A percentile compares a stretch with the other conserved stretches of the same genome.
Conservation (phyloP, 2,797 vertebrate species). For the Agapornis canus region DNA sequence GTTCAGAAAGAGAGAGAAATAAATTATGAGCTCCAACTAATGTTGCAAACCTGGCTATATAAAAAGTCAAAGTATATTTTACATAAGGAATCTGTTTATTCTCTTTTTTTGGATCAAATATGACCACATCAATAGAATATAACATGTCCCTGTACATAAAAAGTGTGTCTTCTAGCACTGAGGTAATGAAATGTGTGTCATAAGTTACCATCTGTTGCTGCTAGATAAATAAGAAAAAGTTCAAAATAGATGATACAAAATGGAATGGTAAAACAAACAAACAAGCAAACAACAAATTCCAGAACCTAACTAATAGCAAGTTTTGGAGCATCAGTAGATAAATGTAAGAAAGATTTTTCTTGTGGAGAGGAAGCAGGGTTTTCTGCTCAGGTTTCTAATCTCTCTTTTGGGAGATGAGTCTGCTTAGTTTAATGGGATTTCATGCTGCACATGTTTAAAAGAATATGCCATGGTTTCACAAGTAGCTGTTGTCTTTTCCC, state of each 20-base stretch:
- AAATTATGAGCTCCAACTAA: not conserved
- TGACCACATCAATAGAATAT: not conserved
- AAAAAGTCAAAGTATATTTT: not conserved
- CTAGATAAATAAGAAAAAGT: not conserved
- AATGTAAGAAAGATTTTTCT: not conserved
- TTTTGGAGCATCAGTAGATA: not conserved
- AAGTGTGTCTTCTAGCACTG: not conserved
- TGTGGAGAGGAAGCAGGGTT: not conserved
- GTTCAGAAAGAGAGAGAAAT: not conserved
- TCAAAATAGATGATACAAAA: not conserved
- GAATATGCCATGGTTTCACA: not conserved
- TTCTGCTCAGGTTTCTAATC: not conserved
- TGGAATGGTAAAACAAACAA: not conserved
- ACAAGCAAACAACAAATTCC: not conserved
- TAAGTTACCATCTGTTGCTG: not conserved
- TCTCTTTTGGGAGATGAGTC: not conserved
- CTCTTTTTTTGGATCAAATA: not conserved
- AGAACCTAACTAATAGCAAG: rapidly evolving
- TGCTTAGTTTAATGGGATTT: not conserved
- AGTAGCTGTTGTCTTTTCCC: not conserved
- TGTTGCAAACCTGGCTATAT: not conserved
- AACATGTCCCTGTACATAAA: not conserved
- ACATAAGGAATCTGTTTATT: not conserved
- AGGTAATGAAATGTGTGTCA: rapidly evolving
- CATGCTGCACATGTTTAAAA: not conserved